Conservation (phyloP, 2,888 invertebrate genomes). For the Cryptus viduatorius region DNA sequence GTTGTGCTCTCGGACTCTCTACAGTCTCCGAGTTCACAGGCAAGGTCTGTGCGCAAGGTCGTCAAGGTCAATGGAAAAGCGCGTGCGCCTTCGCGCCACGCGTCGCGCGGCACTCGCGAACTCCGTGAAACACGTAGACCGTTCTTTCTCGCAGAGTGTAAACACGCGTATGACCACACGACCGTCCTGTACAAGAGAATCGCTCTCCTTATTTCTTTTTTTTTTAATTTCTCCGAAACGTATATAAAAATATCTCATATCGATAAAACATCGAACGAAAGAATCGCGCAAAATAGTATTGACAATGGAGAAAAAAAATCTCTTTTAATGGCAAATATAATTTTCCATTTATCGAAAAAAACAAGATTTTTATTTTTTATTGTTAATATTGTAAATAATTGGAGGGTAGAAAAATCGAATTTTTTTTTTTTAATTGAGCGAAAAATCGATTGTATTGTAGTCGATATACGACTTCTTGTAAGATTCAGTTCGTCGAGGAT, state of each 20-base stretch:
- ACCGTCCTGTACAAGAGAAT: background rate
- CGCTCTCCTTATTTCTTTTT: background rate
- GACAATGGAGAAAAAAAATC: background rate
- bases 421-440: too few relatives aligned
- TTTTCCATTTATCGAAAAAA: background rate
- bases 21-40: slow-evolving; percentile 1
- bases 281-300: background rate
- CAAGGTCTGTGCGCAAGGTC: slow-evolving; percentile 54
- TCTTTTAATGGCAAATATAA: background rate
- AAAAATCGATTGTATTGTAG: background rate
- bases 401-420: too few relatives aligned
- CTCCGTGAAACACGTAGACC: slow-evolving; percentile 2
- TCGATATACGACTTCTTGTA: too few relatives aligned
- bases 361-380: background rate
- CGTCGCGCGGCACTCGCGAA: slow-evolving; percentile 37
- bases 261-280: background rate
- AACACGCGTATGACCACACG: slow-evolving; percentile 5
- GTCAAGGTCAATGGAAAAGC: slow-evolving; percentile 60
- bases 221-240: background rate
- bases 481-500: background rate
- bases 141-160: slow-evolving; percentile 17
- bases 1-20: background rate
- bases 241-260: background rate
- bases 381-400: too few relatives aligned
- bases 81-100: slow-evolving; percentile 48